A percentile compares a stretch with the other conserved stretches of the same genome.
phyloP scores from a whole-genome alignment of 1,140 invertebrate genomes.

The Leptopilina clavipes region DNA sequence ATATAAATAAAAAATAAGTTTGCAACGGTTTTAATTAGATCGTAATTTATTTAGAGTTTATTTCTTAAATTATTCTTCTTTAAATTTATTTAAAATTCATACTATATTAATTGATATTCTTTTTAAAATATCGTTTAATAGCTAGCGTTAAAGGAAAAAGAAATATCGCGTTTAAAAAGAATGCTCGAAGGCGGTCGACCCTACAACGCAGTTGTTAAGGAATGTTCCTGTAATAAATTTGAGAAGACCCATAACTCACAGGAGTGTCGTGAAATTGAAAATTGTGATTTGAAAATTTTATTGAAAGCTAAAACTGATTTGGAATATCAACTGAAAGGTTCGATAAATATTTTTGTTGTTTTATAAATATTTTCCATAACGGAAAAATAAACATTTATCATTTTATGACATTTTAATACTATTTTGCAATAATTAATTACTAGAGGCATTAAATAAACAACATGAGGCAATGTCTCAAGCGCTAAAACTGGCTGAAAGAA shows the following conservation, averaged over 20 bases:
- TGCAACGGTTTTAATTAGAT: too few species aligned
- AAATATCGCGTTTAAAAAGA: constrained; percentile 79
- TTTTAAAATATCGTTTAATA: constrained; percentile 45
- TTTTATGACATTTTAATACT: too few species aligned
- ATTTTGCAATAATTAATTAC: constrained; percentile 46
- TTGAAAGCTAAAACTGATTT: constrained; percentile 76
- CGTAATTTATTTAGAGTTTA: too few species aligned
- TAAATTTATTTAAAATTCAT: too few species aligned
- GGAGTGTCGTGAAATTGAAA: constrained; percentile 40
- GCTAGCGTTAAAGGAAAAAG: constrained; percentile 75
- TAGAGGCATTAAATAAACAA: constrained; percentile 79
- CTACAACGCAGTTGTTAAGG: constrained; percentile 74
- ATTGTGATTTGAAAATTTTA: constrained; percentile 75
- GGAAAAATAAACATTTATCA: too few species aligned
- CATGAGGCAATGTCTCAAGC: constrained; percentile 84
- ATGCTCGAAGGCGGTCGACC: constrained; percentile 80
- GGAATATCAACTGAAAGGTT: constrained; percentile 77
- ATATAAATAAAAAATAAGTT: too few species aligned
- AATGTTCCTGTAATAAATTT: constrained; percentile 75
- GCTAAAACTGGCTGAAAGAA: constrained; percentile 80
- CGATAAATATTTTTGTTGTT: background rate
- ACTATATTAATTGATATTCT: background rate
- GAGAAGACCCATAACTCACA: constrained; percentile 65
- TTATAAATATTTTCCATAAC: too few species aligned
- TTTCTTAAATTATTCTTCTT: too few species aligned